A percentile compares a stretch with the other conserved stretches of the same genome.
Conservation (phyloP, 2,888 invertebrate species). For the Dasysyrphus albostriatus region DNA sequence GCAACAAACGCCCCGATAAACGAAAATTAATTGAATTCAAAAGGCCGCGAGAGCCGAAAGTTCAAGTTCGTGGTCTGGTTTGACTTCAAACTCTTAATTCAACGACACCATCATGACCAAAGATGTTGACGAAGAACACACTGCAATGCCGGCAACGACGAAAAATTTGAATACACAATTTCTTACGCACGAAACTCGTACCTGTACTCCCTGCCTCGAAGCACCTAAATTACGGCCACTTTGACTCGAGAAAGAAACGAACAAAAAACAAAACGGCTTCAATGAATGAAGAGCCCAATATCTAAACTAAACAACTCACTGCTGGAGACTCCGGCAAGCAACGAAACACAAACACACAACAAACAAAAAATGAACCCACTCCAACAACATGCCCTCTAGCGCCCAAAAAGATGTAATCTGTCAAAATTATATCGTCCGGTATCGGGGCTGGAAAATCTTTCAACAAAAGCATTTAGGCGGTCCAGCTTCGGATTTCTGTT, state of each 20-base stretch:
- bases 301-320: conserved; percentile 45
- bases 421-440: conserved; percentile 80
- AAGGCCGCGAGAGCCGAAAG: conserved; percentile 48
- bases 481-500: conserved; percentile 50
- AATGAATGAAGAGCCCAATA: conserved; percentile 62
- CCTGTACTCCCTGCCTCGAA: conserved; percentile 56
- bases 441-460: conserved; percentile 75
- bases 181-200: conserved; percentile 62
- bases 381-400: conserved; percentile 78
- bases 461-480: conserved; percentile 72
- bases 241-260: conserved; percentile 4
- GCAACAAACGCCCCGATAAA: conserved; percentile 44
- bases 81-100: conserved; percentile 4
- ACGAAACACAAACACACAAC: conserved; percentile 13
- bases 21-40: conserved; percentile 67
- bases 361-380: conserved; percentile 23
- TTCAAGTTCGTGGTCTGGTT: conserved; percentile 49
- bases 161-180: conserved; percentile 66
- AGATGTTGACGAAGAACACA: background rate
- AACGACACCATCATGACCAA: conserved; percentile 5
- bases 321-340: conserved; percentile 52
- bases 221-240: conserved; percentile 63
- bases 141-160: background rate
- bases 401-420: conserved; percentile 83
- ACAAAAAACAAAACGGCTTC: conserved; percentile 11